Base-by-base conservation (phyloP, 2,113 vertebrate genomes). In the Eleginops maclovinus region DNA sequence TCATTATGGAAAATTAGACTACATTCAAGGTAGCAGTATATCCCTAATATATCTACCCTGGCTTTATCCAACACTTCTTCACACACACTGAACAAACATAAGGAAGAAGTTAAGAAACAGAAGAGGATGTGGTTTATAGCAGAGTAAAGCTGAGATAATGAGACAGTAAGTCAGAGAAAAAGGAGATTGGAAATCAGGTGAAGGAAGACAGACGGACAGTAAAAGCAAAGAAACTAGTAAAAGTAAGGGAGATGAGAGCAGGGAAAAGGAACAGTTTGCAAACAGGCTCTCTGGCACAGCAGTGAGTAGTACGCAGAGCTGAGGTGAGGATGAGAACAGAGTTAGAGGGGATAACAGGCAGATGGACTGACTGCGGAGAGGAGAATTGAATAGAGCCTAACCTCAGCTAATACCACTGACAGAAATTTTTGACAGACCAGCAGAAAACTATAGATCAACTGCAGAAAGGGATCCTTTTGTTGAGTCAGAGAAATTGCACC, bases 1-100 rank as follows among this genome's bases (percentile, higher is more conserved):
- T 93, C 91, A 92, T 93, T 91, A 91, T 91, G 81, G 79, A 83
- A 88, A 90, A 91, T 92, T 91, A 86, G 79, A 81, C 83, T 72
- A 86, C 55, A 73, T 91, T 91, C 83, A 83, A 85, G 87, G 71
- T 62, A 50, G 66, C 28, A 16, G 9, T 74, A 91, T 90, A 93
- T 88, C 83, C 85, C 75, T 87, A 72, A 82, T 90, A 91, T 82
- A 85, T 85, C 87, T 81, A 51, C 59, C 74, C 65, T 15, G 87
- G 88, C 85, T 92, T 90, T 87, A 80, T 79, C 71, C 82, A 69
- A 68, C 85, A 82, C 80, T 83, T 81, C 79, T 91, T 80, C 69
- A 82, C 72, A 87, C 75, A 87, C 55, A 19, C 71, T 86, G 90
- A 91, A 84, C 88, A 91, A 93, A 92, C 87, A 92, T 60, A 77